Evolutionary conservation across 2,888 invertebrate genomes (phyloP).

Genomic region (Plusia festucae): DNA sequence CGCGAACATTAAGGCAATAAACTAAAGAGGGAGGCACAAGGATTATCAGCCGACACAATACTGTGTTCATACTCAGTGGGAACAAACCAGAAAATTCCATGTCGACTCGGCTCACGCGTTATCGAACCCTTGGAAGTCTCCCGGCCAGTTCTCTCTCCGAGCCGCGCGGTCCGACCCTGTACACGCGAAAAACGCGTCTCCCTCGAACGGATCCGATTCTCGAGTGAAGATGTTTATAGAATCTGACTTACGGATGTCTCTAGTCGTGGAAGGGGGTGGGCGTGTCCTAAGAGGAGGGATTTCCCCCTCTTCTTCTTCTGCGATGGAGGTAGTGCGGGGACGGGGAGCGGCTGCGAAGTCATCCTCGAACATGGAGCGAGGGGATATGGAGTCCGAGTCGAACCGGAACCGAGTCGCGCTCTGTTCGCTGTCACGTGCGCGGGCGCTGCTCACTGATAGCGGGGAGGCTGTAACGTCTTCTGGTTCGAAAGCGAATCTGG

Average conservation of each 20-base stretch:
- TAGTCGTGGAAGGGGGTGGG: constrained; percentile 78
- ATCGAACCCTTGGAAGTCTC: constrained; percentile 84
- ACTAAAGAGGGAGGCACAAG: constrained; percentile 1
- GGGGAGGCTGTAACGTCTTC: constrained; percentile 81
- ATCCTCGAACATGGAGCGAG: constrained; percentile 91
- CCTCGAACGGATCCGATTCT: constrained; percentile 96
- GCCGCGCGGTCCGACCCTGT: constrained; percentile 85
- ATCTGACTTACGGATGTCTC: constrained; percentile 95
- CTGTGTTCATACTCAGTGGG: neutral
- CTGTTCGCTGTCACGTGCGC: constrained; percentile 74
- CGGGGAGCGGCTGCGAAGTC: constrained; percentile 90
- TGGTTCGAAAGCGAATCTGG: constrained; percentile 81
- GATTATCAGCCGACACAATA: constrained; percentile 1
- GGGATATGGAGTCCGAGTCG: constrained; percentile 85
- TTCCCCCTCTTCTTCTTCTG: constrained; percentile 84
- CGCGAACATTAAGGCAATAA: neutral
- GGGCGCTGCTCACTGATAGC: constrained; percentile 73
- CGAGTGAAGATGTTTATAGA: constrained; percentile 96
- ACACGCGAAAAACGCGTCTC: constrained; percentile 95
- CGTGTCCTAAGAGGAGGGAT: constrained; percentile 78
- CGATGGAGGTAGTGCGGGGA: constrained; percentile 82
- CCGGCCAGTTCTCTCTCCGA: constrained; percentile 86
- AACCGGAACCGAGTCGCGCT: constrained; percentile 79
- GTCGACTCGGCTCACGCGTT: constrained; percentile 72
- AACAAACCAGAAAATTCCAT: neutral